Base-by-base conservation (phyloP, 2,888 invertebrate species). In the Baronia brevicornis region DNA sequence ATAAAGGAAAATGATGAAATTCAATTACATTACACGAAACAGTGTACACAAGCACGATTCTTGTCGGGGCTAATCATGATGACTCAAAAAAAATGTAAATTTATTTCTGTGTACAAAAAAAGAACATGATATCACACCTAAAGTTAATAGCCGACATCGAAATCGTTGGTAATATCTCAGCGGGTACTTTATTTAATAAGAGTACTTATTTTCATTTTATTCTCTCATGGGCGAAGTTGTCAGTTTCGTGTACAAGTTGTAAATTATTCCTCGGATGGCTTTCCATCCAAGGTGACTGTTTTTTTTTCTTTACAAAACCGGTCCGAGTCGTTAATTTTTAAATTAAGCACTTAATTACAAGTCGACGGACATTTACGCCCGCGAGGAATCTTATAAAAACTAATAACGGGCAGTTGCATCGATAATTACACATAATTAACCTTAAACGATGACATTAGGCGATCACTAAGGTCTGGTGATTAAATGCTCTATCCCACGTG, bases 311-410 rank as follows among this genome's bases (percentile, higher is more conserved):
- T 38, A 25, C 40, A 33, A 44, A 58, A 53, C 65, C 54, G 41
- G 60, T 56, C 51, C 37, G 36, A 25, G 41, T 42, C 43, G 54
- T 58, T 60, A 60, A 62, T 65, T 59, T 62, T 61, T 60, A 60
- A 63, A 65, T 65, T 68, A 60, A 65, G 56, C 55, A 63, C 60
- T 66, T 64, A 63, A 66, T 69, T 61, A 64, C 51, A 51, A 47
- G 38, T 48, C 46, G 52, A 46, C 45, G 52, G 39, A 51, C 50
- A 53, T 61, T 62, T 57, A 50, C 51, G 54, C 55, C 47, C 48
- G 53, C 48, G 44, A 58, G 48, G 52, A 39, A 39, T 41, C 38
- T 46, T 48, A 58, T 60, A 61, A 61, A 61, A 58, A 58, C 50
- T 52, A 56, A 60, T 54, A 56, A 47, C 44, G 41, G 51, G 46